Conservation (phyloP, 1,140 invertebrate species). For the Phthorimaea operculella region DNA sequence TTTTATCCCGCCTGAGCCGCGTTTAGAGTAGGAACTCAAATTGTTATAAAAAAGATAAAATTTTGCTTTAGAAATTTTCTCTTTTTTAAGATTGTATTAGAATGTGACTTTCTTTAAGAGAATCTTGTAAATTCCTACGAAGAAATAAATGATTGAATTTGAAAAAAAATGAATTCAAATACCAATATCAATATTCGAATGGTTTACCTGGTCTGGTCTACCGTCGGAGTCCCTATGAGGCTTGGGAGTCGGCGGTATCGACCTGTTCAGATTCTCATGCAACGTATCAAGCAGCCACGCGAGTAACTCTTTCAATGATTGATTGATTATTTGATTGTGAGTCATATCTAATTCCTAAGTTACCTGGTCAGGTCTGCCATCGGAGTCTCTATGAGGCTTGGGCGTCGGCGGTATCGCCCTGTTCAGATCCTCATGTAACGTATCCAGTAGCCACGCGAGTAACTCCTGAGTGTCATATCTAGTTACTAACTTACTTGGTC, state of each 20-base stretch:
- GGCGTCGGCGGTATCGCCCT: slow-evolving; percentile 75
- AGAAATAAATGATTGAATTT: too few species aligned
- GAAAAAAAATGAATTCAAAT: too few species aligned
- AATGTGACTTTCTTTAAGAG: too few species aligned
- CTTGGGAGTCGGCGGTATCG: slow-evolving; percentile 73
- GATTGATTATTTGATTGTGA: too few species aligned
- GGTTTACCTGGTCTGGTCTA: slow-evolving; percentile 75
- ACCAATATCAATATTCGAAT: too few species aligned
- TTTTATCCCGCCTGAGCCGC: too few species aligned
- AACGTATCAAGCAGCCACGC: slow-evolving; percentile 89
- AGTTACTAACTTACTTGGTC: slow-evolving; percentile 73
- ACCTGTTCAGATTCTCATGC: slow-evolving; percentile 91
- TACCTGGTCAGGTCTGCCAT: slow-evolving; percentile 78
- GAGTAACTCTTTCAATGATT: slow-evolving; percentile 88
- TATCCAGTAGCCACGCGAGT: slow-evolving; percentile 87
- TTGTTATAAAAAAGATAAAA: too few species aligned
- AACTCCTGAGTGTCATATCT: slow-evolving; percentile 91
- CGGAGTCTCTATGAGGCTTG: slow-evolving; percentile 82
- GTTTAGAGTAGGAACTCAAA: too few species aligned
- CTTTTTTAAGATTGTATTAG: too few species aligned
- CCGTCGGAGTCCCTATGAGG: slow-evolving; percentile 85
- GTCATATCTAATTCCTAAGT: too few species aligned
- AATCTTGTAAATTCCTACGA: too few species aligned
- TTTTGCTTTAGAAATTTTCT: too few species aligned
- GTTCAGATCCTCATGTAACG: slow-evolving; percentile 91